Percentiles rank a stretch among this genome's conserved stretches.
Evolutionary conservation across 2,888 invertebrate genomes (phyloP).

Genomic region (Buathra laborator): DNA sequence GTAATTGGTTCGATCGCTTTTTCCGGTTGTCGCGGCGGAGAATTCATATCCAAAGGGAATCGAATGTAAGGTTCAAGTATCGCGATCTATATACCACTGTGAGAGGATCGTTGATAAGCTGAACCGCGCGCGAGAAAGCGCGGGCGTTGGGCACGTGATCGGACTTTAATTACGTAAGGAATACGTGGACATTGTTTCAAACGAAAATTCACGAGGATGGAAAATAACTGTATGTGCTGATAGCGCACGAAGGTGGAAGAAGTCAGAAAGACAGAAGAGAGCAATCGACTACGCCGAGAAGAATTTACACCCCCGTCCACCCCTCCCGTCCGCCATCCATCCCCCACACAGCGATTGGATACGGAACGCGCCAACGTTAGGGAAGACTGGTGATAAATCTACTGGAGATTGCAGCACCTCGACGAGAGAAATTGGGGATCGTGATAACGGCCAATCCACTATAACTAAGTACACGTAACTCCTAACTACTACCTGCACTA

Average conservation of each 20-base stretch:
- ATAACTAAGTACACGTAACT: slow-evolving; percentile 30
- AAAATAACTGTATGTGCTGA: slow-evolving; percentile 25
- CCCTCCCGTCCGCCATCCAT: too few species aligned
- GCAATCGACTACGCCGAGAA: slow-evolving; percentile 55
- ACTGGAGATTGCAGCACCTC: slow-evolving; percentile 65
- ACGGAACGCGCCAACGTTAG: slow-evolving; percentile 25
- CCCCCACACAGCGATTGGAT: slow-evolving; percentile 42
- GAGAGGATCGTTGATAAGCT: not conserved
- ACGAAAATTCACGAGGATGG: slow-evolving; percentile 55
- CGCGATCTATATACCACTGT: not conserved
- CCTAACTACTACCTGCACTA: slow-evolving; percentile 36
- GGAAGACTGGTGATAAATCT: slow-evolving; percentile 67
- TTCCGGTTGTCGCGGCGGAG: not conserved
- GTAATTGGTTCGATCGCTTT: not conserved
- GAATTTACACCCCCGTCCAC: slow-evolving; percentile 44
- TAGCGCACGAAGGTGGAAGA: not conserved
- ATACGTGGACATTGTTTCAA: slow-evolving; percentile 67
- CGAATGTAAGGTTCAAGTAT: slow-evolving; percentile 25
- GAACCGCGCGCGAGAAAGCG: slow-evolving; percentile 24
- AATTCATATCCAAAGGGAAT: not conserved
- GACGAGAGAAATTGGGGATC: slow-evolving; percentile 71
- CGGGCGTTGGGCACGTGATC: slow-evolving; percentile 56
- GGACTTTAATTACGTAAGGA: slow-evolving; percentile 59
- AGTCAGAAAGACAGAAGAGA: slow-evolving; percentile 19
- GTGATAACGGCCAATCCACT: slow-evolving; percentile 69